Evolutionary conservation across 2,797 vertebrate genomes (phyloP), one percentile per base, ranked within the genome.

Genomic region (Sardinella longiceps): DNA sequence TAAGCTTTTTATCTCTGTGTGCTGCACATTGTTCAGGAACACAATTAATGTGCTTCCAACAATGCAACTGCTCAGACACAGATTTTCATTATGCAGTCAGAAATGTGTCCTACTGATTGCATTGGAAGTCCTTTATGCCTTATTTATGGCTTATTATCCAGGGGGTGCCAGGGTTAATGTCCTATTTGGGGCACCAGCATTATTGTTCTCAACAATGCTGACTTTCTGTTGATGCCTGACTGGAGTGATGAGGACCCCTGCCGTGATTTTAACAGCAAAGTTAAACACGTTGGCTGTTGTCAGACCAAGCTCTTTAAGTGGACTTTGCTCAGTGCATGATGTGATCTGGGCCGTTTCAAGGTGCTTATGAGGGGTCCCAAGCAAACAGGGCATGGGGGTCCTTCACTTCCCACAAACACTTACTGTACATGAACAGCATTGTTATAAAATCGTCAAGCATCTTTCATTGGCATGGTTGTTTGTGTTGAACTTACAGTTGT

Each of bases 31-130:
- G 80, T 83, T 80, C 39, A n/a, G 74, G 82, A 80, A 81, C 11
- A 85, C 86, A 90, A 87, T 88, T 88, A 87, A 63, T 6, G 46
- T 48, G 84, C 80, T 46, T 83, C 85, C 85, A 85, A 87, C 88
- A 87, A 87, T 87, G 82, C 84, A 85, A 60, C 39, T 48, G 82
- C 85, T 82, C 80, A 70, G 63, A 74, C 51, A 56, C 84, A 84
- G 82, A 63, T 84, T 83, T 70, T n/a, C 51, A 83, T 83, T 84
- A 85, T 84, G 83, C 48, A 66, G 50, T 46, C 80, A 80, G 30
- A 56, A 87, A 80, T 77, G 83, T 80, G 70, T 87, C 81, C 70
- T 83, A 33, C 58, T 80, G 81, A 80, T 84, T 80, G 53, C 77
- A 37, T n/a, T 83, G 85, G 85, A 70, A 80, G 56, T 58, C 46